Percentiles rank a stretch among this genome's conserved stretches.
Evolutionary conservation across 2,797 vertebrate genomes (phyloP).

Genomic region (Tapirus indicus): DNA sequence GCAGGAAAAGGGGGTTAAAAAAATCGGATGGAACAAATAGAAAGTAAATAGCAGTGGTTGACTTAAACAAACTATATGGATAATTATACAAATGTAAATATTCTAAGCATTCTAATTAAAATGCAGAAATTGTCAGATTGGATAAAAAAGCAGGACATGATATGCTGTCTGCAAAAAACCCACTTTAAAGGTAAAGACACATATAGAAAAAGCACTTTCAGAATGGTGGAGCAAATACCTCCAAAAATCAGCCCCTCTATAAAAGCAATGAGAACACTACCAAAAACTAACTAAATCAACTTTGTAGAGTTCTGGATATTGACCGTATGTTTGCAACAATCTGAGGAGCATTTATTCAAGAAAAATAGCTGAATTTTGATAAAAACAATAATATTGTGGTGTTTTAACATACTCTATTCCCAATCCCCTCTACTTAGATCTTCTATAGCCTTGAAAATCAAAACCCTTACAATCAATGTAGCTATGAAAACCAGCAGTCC

Average conservation of each 20-base stretch:
- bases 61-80: not conserved
- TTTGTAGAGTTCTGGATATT: not conserved
- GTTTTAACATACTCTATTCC: not conserved
- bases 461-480: not conserved
- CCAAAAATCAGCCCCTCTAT: not conserved
- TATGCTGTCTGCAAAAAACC: not conserved
- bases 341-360: not conserved
- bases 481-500: not conserved
- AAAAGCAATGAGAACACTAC: not conserved
- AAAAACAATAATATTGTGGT: not conserved
- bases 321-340: not conserved
- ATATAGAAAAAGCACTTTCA: not conserved
- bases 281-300: not conserved
- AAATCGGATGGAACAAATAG: not conserved
- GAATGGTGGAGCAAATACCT: not conserved
- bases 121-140: not conserved
- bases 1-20: not conserved
- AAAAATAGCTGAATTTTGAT: not conserved
- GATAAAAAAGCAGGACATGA: not conserved
- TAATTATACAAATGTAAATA: not conserved
- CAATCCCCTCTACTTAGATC: not conserved
- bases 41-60: slow-evolving; percentile 17
- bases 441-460: not conserved
- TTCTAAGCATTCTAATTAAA: not conserved
- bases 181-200: not conserved